A percentile compares a stretch with the other conserved stretches of the same genome.
Evolutionary conservation across 2,113 vertebrate genomes (phyloP).

Genomic region (Phrynosoma blainvillii): DNA sequence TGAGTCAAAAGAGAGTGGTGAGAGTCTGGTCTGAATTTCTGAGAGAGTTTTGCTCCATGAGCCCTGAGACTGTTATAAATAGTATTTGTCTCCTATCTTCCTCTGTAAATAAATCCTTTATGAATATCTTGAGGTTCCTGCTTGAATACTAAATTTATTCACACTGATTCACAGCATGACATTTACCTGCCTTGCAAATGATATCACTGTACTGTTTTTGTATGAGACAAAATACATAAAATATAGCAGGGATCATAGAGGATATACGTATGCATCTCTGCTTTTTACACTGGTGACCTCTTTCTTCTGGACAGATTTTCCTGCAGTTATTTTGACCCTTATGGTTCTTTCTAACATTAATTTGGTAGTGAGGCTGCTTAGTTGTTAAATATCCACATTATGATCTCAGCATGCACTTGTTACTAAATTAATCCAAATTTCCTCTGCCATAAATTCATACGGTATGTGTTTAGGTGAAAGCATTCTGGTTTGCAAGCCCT

Average conservation of each 20-base stretch:
- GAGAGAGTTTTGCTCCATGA: too few relatives aligned
- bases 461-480: slow-evolving; percentile 85
- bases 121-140: too few relatives aligned
- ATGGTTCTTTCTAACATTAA: neutral
- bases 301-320: neutral
- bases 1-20: too few relatives aligned
- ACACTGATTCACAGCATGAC: too few relatives aligned
- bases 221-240: neutral
- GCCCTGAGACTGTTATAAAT: too few relatives aligned
- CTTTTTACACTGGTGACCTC: neutral
- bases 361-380: neutral
- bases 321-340: neutral
- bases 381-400: neutral
- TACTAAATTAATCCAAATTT: neutral
- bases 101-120: too few relatives aligned
- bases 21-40: too few relatives aligned
- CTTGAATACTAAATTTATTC: too few relatives aligned
- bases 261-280: too few relatives aligned
- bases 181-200: too few relatives aligned
- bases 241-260: neutral
- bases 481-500: slow-evolving; percentile 91
- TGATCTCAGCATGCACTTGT: neutral
- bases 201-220: neutral
- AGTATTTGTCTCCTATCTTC: too few relatives aligned
- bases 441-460: neutral